Percentiles rank a stretch among this genome's conserved stretches.
Conservation (phyloP, 1,140 invertebrate genomes). For the Papilio aristodemus region DNA sequence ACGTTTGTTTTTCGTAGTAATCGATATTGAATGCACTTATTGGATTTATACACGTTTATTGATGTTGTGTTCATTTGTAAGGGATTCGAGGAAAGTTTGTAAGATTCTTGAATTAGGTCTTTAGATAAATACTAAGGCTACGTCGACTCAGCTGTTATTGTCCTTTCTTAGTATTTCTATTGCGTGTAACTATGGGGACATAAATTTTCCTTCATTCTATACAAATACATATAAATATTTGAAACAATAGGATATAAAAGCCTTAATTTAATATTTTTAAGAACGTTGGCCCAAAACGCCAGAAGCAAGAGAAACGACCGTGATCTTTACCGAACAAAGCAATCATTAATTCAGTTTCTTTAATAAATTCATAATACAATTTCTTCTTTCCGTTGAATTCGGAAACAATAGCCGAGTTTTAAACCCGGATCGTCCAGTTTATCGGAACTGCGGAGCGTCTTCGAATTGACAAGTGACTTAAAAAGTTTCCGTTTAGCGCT, state of each 20-base stretch:
- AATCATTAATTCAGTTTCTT: neutral
- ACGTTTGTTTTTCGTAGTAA: neutral
- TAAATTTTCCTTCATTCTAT: too few relatives aligned
- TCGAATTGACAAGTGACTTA: slow-evolving; percentile 42
- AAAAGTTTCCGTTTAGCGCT: slow-evolving; percentile 48
- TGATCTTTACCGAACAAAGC: neutral
- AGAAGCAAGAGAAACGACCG: neutral
- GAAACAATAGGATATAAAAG: too few relatives aligned
- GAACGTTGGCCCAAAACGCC: neutral
- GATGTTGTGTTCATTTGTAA: too few relatives aligned
- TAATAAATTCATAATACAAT: slow-evolving; percentile 17
- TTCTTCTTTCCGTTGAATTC: slow-evolving; percentile 16
- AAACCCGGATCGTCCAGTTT: slow-evolving; percentile 36
- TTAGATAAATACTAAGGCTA: too few relatives aligned
- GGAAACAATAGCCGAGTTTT: slow-evolving; percentile 24
- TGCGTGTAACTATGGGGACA: too few relatives aligned
- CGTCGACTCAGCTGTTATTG: too few relatives aligned
- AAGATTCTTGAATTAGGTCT: too few relatives aligned
- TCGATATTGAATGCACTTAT: too few relatives aligned
- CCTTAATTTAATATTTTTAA: neutral
- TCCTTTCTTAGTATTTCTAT: too few relatives aligned
- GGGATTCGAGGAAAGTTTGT: too few relatives aligned
- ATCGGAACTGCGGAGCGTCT: slow-evolving; percentile 36
- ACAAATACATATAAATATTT: too few relatives aligned
- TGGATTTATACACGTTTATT: too few relatives aligned